Evolutionary conservation across 1,140 invertebrate species (phyloP), one percentile per base, ranked within the genome.

Genomic region (Meteorus sp.): DNA sequence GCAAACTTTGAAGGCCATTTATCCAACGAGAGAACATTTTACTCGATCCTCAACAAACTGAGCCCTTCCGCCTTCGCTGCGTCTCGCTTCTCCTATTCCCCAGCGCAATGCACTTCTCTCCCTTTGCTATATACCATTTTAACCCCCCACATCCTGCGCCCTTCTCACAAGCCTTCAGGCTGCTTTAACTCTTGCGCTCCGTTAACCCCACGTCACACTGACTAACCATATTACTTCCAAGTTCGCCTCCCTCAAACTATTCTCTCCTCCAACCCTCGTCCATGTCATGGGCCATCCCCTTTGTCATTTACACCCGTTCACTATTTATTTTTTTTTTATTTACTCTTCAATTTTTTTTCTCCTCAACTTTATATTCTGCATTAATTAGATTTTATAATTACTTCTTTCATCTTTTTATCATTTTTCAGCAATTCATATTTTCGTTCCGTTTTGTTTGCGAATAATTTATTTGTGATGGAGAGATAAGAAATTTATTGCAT

Each of bases 1-100:
- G 57, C 45, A 63, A 63, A 63, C 53, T 63, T 63, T 56, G 52
- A 58, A 59, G 61, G 57, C 56, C 57, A 63, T 63, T 63, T 63
- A 63, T 59, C 47, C 54, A 35, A 37, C 54, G 48, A 35, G 44
- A 63, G 35, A 59, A 63, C 54, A 59, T 63, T 59, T 63, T 53
- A 56, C 56, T 62, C 41, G 61, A 59, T 62, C 52, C 61, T 13
- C 31, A 23, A 47, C n/a, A n/a, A 27, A 20, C 19, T 15, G 25
- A 5, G 29, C 41, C 35, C 13, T 48, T 48, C 27, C 31, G 41
- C 39, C n/a, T n/a, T n/a, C n/a, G n/a, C n/a, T n/a, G n/a, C n/a
- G n/a, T n/a, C n/a, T n/a, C n/a, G n/a, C n/a, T n/a, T n/a, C n/a
- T n/a, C n/a, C n/a, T n/a, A n/a, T n/a, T n/a, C n/a, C n/a, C n/a